Conservation (phyloP, 2,888 invertebrate genomes). For the Augiades crinisus region DNA sequence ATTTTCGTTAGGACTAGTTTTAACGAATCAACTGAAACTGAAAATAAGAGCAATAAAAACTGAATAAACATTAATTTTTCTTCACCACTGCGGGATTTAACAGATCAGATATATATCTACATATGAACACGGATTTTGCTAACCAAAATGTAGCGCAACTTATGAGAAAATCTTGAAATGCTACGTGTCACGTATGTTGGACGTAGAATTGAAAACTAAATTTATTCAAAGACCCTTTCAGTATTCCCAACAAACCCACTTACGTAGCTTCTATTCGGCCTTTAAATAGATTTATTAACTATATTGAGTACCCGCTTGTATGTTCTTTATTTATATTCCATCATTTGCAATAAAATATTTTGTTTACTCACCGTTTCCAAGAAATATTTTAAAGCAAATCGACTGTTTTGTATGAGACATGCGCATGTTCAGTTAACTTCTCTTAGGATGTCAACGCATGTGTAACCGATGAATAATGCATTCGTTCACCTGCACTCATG, state of each 20-base stretch:
- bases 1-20: too few relatives aligned
- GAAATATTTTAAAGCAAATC: background rate
- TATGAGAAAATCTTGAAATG: background rate
- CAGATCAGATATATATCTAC: too few relatives aligned
- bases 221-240: slow-evolving; percentile 29
- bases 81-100: too few relatives aligned
- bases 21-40: too few relatives aligned
- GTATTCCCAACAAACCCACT: slow-evolving; percentile 27
- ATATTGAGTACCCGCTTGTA: background rate
- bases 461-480: slow-evolving; percentile 33
- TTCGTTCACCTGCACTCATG: slow-evolving; percentile 34
- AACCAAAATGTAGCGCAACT: too few relatives aligned
- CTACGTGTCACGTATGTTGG: background rate
- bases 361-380: background rate
- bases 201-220: slow-evolving; percentile 20
- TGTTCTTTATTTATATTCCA: too few relatives aligned
- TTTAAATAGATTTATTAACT: slow-evolving; percentile 2
- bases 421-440: background rate
- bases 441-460: background rate
- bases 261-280: slow-evolving; percentile 26
- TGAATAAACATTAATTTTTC: too few relatives aligned
- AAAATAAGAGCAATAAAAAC: too few relatives aligned
- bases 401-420: background rate
- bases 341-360: background rate
- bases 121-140: too few relatives aligned